phyloP scores from a whole-genome alignment of 1,140 invertebrate genomes.

The Parapsyche elsis region DNA sequence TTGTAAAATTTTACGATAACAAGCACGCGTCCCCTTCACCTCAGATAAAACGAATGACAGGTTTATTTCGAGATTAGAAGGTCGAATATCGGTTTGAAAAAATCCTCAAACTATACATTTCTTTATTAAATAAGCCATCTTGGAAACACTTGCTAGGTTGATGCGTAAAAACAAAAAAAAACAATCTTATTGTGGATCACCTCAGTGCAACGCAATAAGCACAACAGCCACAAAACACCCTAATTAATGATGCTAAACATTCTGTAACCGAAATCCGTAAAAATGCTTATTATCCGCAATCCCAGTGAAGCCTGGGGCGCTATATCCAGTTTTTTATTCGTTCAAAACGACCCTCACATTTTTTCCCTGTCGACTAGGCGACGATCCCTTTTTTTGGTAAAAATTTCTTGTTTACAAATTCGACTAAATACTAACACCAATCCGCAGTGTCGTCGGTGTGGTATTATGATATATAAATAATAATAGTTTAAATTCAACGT shows the following conservation, averaged over 20 bases:
- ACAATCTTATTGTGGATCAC: too few relatives aligned
- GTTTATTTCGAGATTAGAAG: too few relatives aligned
- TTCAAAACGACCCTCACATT: neutral
- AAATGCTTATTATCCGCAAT: slow-evolving; percentile 43
- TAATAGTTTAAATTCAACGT: neutral
- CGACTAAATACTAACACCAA: slow-evolving; percentile 34
- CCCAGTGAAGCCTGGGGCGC: neutral
- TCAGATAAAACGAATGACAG: too few relatives aligned
- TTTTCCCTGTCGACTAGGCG: neutral
- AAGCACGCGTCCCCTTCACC: too few relatives aligned
- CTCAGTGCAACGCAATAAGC: neutral
- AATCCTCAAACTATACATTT: too few relatives aligned
- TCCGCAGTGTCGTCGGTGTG: neutral
- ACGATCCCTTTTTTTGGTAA: slow-evolving; percentile 10
- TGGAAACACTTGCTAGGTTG: too few relatives aligned
- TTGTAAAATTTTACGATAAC: too few relatives aligned
- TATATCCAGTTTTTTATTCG: slow-evolving; percentile 13
- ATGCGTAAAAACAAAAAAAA: too few relatives aligned
- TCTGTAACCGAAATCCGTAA: slow-evolving; percentile 34
- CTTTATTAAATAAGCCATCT: too few relatives aligned
- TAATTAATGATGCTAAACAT: slow-evolving; percentile 40
- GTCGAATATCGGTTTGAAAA: too few relatives aligned
- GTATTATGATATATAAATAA: neutral
- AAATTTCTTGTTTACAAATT: slow-evolving; percentile 48
- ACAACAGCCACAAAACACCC: neutral